Evolutionary conservation across 64 coral and sea anemone genomes (phyloP), one percentile per base, ranked within the genome.

Genomic region (Orbicella faveolata): DNA sequence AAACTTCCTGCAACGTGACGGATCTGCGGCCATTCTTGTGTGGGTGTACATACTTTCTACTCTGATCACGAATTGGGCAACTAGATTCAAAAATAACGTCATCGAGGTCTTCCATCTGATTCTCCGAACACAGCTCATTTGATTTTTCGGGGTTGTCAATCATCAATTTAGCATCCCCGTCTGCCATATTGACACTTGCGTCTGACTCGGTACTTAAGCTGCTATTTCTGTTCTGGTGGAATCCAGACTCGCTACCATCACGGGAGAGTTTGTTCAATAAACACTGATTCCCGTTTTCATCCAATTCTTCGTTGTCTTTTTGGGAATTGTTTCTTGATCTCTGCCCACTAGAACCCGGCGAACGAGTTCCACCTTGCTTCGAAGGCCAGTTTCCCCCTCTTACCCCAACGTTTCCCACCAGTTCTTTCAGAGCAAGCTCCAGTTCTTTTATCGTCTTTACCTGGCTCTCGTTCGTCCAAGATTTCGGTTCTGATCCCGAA

Each of bases 371-470:
- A 80, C 9, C 78, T 69, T 72, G 37, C 20, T 7, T 36, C 30
- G 30, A 48, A 6, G 44, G 44, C 44, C 5, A 48, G 64, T 17
- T 81, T 36, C 82, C 82, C 21, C 2, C 63, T 73, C 82, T 52
- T 13, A 73, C 65, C n/a, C 82, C 82, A 25, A 85, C 41, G 36
- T 85, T 85, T 70, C n/a, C 82, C 19, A 85, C 82, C 36, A 85
- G 37, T 17, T 85, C 82, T 73, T 85, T 85, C 36, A 85, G 35
- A 14, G 82, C 82, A 73, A 85, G 82, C 41, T 85, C 82, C 21
- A 85, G 37, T 52, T 85, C 82, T 72, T 85, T 85, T 52, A 85
- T 85, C 21, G 73, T 85, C 63, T 85, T 52, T 35, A 85, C 65
- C 41, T 72, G 82, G n/a, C 65, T 73, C 36, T 85, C 63, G 21